Evolutionary conservation across 2,797 vertebrate genomes (phyloP), one percentile per base, ranked within the genome.

Genomic region (Coreius guichenoti): DNA sequence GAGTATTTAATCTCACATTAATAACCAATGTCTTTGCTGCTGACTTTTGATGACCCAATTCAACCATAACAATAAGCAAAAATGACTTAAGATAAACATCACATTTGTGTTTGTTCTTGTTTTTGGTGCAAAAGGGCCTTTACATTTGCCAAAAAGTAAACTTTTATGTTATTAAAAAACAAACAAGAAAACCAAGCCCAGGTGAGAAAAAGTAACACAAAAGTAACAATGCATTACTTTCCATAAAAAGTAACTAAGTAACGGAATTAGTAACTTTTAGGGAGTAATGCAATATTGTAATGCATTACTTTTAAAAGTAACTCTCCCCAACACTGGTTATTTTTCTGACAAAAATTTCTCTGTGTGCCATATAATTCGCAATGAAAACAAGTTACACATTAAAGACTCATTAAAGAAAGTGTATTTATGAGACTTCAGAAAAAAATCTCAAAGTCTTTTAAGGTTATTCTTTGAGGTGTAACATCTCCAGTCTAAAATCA

Each of bases 401-500:
- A 43, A 43, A 43, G 39, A 43, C 39, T 5, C 56, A 73, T 39
- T 68, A 45, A 58, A 21, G 16, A 70, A 26, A 26, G 56, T 47
- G 70, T 87, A 87, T 88, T 90, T 65, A 90, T 90, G 36, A 86
- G 79, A 29, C 61, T 63, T 49, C 9, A 16, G 12, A 80, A 39
- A 49, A 49, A 65, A 65, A 54, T 76, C 19, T 13, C 21, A 29
- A 79, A 9, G 26, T 65, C 4, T 29, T 65, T 85, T 56, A 69
- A 87, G 65, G 87, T 84, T 77, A 87, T 80, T 88, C 86, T 77
- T 61, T 49, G 31, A 88, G 88, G 87, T 91, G 89, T 89, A 89
- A 86, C 86, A 90, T 82, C 88, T 89, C 86, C 82, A 70, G 86
- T 86, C 86, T 82, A 72, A 87, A 90, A 92, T 94, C 92, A 92